Evolutionary conservation across 2,797 vertebrate genomes (phyloP).

Genomic region (Anas capensis): DNA sequence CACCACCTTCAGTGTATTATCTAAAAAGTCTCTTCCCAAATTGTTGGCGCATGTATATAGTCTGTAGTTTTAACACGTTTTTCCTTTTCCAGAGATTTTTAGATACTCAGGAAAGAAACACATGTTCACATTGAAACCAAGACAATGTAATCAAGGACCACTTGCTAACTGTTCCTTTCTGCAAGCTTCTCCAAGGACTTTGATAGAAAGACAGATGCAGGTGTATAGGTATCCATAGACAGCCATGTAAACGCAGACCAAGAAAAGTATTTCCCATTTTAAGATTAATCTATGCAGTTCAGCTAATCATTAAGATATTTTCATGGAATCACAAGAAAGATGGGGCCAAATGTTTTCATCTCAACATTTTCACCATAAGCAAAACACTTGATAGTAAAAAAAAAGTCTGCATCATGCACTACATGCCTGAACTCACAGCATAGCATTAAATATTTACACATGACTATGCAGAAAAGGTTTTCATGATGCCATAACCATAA

Average conservation of each 20-base stretch:
- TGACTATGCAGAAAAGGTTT: neutral
- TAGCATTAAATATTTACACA: neutral
- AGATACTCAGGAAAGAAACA: neutral
- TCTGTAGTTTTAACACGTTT: neutral
- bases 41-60: neutral
- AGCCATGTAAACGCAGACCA: neutral
- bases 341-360: neutral
- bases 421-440: neutral
- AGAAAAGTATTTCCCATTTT: neutral
- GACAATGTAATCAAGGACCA: neutral
- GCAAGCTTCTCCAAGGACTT: neutral
- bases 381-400: neutral
- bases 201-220: neutral
- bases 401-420: neutral
- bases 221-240: neutral
- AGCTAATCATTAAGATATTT: neutral
- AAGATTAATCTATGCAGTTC: neutral
- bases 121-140: neutral
- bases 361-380: neutral
- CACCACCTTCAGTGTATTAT: neutral
- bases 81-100: neutral
- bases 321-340: neutral
- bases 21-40: neutral
- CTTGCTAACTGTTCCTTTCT: neutral
- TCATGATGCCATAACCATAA: neutral